Base-by-base conservation (phyloP, 2,888 invertebrate genomes). In the Dendrolimus pini region DNA sequence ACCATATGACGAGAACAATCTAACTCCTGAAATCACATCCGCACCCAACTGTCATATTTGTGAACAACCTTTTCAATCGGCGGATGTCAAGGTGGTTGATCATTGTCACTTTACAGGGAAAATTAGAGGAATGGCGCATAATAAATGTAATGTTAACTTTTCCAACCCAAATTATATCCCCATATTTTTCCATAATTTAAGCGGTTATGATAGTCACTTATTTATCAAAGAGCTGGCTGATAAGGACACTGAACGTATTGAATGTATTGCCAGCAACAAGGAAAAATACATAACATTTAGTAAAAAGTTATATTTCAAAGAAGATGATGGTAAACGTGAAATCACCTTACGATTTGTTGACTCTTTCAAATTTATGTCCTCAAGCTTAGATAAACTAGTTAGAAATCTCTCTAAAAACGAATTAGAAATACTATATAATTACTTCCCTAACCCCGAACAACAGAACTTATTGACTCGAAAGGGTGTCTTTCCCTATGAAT, bases 401-500 rank as follows among this genome's bases (percentile, higher is more conserved):
- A 55, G 57, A 52, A 59, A 55, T 57, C 54, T 61, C 14, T 9
- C 41, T 30, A 6, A 1, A n/a, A 13, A 61, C 55, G 54, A 61
- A 58, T 57, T 59, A 30, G 12, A 42, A 58, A 54, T 55, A 54
- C 12, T 55, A 10, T 54, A 54, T 18, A 18, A 58, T 42, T 42
- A 41, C 41, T 56, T 54, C 41, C 41, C 41, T 3, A 57, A 55
- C 1, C 10, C 10, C 14, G 59, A 59, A 52, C 30, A 56, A 9
- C 41, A 58, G 47, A 52, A 58, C 8, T 57, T 59, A 8, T 56
- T 62, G 41, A 56, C 52, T 18, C 54, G 58, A 41, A 70, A 71
- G 56, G 69, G 67, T 18, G 60, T 66, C 10, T 68, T 60, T 59
- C 70, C 71, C 0, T 69, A 69, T 55, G 69, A 69, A 41, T 64